Evolutionary conservation across 2,888 invertebrate genomes (phyloP).

Genomic region (Cyaniris semiargus): DNA sequence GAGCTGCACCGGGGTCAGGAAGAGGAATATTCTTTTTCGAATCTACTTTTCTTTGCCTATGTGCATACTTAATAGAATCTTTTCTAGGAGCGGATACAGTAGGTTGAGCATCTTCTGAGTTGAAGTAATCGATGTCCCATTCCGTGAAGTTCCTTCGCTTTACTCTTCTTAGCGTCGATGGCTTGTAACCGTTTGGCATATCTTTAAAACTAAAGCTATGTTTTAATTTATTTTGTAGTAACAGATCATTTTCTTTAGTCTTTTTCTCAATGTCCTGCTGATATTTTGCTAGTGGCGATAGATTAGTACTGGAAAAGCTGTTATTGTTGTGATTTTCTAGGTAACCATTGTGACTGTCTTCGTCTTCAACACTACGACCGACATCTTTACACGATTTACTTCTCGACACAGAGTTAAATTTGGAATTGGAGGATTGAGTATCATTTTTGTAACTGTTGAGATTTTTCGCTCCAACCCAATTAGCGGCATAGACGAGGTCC

Average conservation of each 20-base stretch:
- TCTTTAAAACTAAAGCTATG: slow-evolving; percentile 82
- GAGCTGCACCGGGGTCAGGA: slow-evolving; percentile 73
- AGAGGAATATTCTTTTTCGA: slow-evolving; percentile 68
- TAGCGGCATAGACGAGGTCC: slow-evolving; percentile 91
- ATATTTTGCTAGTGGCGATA: slow-evolving; percentile 82
- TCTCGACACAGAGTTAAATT: slow-evolving; percentile 74
- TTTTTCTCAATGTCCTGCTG: slow-evolving; percentile 82
- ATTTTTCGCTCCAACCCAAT: slow-evolving; percentile 88
- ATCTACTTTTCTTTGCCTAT: slow-evolving; percentile 73
- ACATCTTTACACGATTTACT: slow-evolving; percentile 76
- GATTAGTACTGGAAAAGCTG: slow-evolving; percentile 65
- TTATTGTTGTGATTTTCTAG: slow-evolving; percentile 59
- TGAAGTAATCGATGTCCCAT: slow-evolving; percentile 78
- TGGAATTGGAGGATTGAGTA: slow-evolving; percentile 55
- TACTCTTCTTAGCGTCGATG: slow-evolving; percentile 79
- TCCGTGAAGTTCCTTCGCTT: slow-evolving; percentile 79
- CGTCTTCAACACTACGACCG: slow-evolving; percentile 59
- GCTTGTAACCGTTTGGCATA: slow-evolving; percentile 81
- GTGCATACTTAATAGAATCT: slow-evolving; percentile 77
- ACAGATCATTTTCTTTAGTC: slow-evolving; percentile 75
- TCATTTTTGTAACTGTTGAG: slow-evolving; percentile 69
- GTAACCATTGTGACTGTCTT: slow-evolving; percentile 58
- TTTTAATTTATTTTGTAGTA: slow-evolving; percentile 75
- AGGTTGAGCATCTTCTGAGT: slow-evolving; percentile 61
- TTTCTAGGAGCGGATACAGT: slow-evolving; percentile 71